Evolutionary conservation across 1,140 invertebrate genomes (phyloP), one percentile per base, ranked within the genome.

Genomic region (Drosophila neocordata): DNA sequence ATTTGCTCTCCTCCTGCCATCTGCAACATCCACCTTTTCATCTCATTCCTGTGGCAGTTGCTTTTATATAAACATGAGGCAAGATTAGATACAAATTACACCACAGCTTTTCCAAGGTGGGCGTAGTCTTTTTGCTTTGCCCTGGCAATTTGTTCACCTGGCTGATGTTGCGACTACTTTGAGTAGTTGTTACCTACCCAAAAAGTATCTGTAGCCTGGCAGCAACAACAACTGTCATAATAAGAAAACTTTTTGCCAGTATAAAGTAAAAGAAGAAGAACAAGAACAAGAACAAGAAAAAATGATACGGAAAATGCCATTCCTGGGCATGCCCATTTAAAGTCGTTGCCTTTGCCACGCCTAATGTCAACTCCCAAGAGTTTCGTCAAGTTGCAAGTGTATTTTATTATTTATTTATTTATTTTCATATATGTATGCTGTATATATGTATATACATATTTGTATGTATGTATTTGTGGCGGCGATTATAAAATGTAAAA

Each of bases 81-180:
- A 72, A 87, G 82, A 88, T 87, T 87, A 87, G 83, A 87, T 87
- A 87, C 83, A 87, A 87, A 87, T 87, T 87, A 87, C 82, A 82
- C 74, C 83, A 80, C 79, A 83, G 83, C 82, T 79, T 77, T 24
- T 73, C 83, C 78, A 82, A 82, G 82, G 83, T 88, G 75, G 78
- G 71, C 78, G 65, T 67, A 37, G 57, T 60, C 38, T 31, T 13
- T 62, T n/a, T 5, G 37, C 38, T 18, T 51, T 53, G 31, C 60
- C 53, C 64, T 78, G 73, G 77, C 82, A 85, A 85, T 85, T 85
- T 85, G 82, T 70, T 77, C 82, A 85, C 83, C 82, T 85, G 81
- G 60, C 62, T 57, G n/a, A n/a, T n/a, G 59, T 12, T 55, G 27
- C 73, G 44, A 15, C 77, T 72, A 59, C 52, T 73, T 48, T 34